Evolutionary conservation across 1,140 invertebrate species (phyloP).

Genomic region (Drosophila micromelanica): DNA sequence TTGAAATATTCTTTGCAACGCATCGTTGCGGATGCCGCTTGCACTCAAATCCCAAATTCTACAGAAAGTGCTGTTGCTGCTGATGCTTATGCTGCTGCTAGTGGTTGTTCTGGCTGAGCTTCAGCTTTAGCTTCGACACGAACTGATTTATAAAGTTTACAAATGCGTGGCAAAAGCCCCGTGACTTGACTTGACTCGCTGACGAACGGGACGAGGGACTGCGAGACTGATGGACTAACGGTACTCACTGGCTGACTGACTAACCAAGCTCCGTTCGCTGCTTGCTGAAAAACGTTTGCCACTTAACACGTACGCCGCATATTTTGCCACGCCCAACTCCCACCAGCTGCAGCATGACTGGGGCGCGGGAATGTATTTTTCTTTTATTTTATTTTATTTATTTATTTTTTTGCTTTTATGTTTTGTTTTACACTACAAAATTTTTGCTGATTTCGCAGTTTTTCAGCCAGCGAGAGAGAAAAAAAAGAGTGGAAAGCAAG

Average conservation of each 20-base stretch:
- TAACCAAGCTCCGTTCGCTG: constrained; percentile 25
- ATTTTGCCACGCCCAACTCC: constrained; percentile 65
- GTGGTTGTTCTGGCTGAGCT: neutral
- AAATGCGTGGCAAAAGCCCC: constrained; percentile 80
- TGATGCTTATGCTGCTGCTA: constrained; percentile 3
- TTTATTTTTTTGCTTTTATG: constrained; percentile 13
- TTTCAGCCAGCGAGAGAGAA: constrained; percentile 17
- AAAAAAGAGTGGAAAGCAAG: neutral
- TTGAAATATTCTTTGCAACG: constrained; percentile 33
- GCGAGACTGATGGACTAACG: constrained; percentile 33
- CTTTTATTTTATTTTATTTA: constrained; percentile 8
- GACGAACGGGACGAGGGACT: constrained; percentile 21
- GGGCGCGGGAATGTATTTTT: constrained; percentile 8
- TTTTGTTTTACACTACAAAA: constrained; percentile 68
- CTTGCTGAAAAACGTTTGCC: constrained; percentile 80
- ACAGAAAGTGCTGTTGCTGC: neutral
- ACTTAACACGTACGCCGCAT: constrained; percentile 82
- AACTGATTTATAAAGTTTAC: constrained; percentile 83
- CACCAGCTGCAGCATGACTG: constrained; percentile 7
- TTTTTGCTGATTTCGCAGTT: constrained; percentile 75
- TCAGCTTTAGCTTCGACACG: constrained; percentile 65
- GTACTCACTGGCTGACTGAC: neutral
- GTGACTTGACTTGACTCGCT: constrained; percentile 69
- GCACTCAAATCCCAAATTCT: constrained; percentile 20
- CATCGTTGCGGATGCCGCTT: constrained; percentile 24